Evolutionary conservation across 2,888 invertebrate genomes (phyloP).

Genomic region (Agrochola litura): DNA sequence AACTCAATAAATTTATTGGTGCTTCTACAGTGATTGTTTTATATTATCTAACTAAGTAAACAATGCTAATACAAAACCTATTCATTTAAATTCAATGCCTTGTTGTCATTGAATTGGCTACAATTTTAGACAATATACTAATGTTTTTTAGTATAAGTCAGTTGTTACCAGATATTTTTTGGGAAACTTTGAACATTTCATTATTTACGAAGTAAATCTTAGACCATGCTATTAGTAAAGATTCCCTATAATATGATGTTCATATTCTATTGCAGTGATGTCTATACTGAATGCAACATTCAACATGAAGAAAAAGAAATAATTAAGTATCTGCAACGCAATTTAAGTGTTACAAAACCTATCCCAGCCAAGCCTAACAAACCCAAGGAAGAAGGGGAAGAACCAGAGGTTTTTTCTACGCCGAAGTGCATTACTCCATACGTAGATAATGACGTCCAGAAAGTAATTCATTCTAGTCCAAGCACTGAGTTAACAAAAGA

Average conservation of each 20-base stretch:
- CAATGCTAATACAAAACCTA: constrained; percentile 10
- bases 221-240: constrained; percentile 2
- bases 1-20: constrained; percentile 10
- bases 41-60: constrained; percentile 16
- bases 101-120: constrained; percentile 8
- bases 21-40: background rate
- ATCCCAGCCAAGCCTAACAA: constrained; percentile 66
- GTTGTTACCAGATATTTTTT: constrained; percentile 49
- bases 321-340: constrained; percentile 82
- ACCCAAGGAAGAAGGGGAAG: constrained; percentile 78
- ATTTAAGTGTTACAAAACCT: constrained; percentile 71
- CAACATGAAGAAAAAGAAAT: constrained; percentile 88
- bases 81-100: constrained; percentile 7
- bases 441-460: constrained; percentile 74
- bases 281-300: constrained; percentile 88
- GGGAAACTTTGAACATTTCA: constrained; percentile 5
- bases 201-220: constrained; percentile 5
- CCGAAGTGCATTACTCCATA: constrained; percentile 85
- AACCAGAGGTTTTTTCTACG: constrained; percentile 85
- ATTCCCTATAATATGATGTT: constrained; percentile 29
- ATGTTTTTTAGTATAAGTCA: constrained; percentile 21
- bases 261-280: constrained; percentile 80
- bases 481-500: constrained; percentile 85
- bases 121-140: background rate
- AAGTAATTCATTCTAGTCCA: constrained; percentile 81